A percentile compares a stretch with the other conserved stretches of the same genome.
Evolutionary conservation across 2,888 invertebrate genomes (phyloP).

Genomic region (Drosophila aldrichi): DNA sequence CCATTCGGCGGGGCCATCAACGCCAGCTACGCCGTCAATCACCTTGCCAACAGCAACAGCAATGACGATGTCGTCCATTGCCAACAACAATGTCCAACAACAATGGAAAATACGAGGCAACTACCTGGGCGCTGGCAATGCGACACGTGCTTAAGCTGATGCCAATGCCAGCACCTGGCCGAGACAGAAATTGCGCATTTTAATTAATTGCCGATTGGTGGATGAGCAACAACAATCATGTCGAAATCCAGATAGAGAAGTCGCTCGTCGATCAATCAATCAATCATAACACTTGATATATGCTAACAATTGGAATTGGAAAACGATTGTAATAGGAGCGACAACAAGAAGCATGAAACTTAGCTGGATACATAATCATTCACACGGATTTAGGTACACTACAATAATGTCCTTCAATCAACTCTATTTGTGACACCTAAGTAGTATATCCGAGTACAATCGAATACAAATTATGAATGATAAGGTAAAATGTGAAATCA

Average conservation of each 20-base stretch:
- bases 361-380: neutral
- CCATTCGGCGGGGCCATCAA: slow-evolving; percentile 35
- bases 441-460: too few species aligned
- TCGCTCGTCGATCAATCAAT: slow-evolving; percentile 1
- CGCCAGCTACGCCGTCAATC: slow-evolving; percentile 48
- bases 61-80: slow-evolving; percentile 6
- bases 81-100: slow-evolving; percentile 2
- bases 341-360: neutral
- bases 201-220: slow-evolving; percentile 12
- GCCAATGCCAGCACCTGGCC: slow-evolving; percentile 7
- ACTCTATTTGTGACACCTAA: neutral
- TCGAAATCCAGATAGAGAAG: neutral
- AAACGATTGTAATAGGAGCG: neutral
- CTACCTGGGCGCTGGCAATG: slow-evolving; percentile 16
- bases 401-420: neutral
- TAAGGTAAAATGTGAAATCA: too few species aligned
- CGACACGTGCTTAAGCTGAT: slow-evolving; percentile 37
- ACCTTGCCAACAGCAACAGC: slow-evolving; percentile 23
- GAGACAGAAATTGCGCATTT: slow-evolving; percentile 2
- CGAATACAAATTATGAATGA: too few species aligned
- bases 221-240: neutral
- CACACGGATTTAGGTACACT: neutral
- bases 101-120: slow-evolving; percentile 2
- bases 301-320: neutral
- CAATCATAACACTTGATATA: neutral